phyloP scores from a whole-genome alignment of 2,888 invertebrate genomes.

The Ryuthela nishihirai region DNA sequence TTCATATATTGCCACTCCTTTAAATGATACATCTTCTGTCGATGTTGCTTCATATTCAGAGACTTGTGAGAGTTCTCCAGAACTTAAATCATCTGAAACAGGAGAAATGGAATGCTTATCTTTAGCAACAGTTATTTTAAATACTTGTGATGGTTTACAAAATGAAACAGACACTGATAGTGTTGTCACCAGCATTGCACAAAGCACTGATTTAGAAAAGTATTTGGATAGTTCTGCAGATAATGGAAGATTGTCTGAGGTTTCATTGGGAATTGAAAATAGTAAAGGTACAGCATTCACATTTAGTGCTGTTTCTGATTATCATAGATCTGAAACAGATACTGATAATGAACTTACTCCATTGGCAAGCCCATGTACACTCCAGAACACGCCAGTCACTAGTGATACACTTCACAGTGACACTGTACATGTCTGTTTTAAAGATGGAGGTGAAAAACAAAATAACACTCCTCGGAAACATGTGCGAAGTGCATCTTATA shows the following conservation, averaged over 20 bases:
- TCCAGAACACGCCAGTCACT: not conserved
- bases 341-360: constrained; percentile 27
- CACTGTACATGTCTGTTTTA: not conserved
- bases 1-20: not conserved
- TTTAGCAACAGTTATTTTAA: constrained; percentile 17
- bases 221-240: constrained; percentile 21
- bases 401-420: not conserved
- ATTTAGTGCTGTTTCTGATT: constrained; percentile 9
- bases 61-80: not conserved
- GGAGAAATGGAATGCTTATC: constrained; percentile 19
- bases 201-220: constrained; percentile 33
- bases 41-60: not conserved
- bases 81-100: not conserved
- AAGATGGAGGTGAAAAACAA: not conserved
- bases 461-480: constrained; percentile 26
- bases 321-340: constrained; percentile 25
- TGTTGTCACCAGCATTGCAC: constrained; percentile 15
- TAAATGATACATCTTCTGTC: not conserved
- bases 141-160: constrained; percentile 2
- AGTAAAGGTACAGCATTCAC: constrained; percentile 15
- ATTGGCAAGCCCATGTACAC: too few species aligned
- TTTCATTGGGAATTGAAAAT: not conserved
- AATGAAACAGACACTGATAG: constrained; percentile 21
- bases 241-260: constrained; percentile 20
- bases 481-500: constrained; percentile 72